Percentiles rank a stretch among this genome's conserved stretches.
These are phyloP conservation scores for Lathronympha strigana DNA, from an alignment of 2,888 invertebrate species.

Conservation along the genomic window DNA sequence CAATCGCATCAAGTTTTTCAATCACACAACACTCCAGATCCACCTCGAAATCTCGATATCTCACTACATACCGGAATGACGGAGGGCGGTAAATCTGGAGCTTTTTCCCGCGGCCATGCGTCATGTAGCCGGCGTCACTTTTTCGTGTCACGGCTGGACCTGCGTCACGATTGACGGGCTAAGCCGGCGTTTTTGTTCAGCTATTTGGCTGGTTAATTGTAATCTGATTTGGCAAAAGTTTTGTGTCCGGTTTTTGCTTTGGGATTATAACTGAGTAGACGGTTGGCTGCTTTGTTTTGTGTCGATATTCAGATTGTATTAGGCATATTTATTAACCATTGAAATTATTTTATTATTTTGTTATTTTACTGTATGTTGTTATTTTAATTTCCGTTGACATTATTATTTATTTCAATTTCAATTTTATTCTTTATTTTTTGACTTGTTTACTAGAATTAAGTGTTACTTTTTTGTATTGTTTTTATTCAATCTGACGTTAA, in stretches of 20 bases:
- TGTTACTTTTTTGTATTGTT: too few species aligned
- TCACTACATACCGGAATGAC: slow-evolving; percentile 23
- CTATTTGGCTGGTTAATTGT: slow-evolving; percentile 24
- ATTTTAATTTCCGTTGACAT: too few species aligned
- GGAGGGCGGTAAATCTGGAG: slow-evolving; percentile 23
- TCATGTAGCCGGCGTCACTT: slow-evolving; percentile 37
- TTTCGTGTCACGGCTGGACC: slow-evolving; percentile 32
- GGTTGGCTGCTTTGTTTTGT: too few species aligned
- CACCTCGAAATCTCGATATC: slow-evolving; percentile 32
- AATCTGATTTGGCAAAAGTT: slow-evolving; percentile 12
- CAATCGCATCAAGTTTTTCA: slow-evolving; percentile 21
- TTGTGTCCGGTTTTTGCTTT: slow-evolving; percentile 3
- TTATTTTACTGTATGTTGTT: too few species aligned
- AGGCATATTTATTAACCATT: too few species aligned
- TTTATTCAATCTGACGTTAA: too few species aligned
- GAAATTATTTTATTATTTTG: too few species aligned
- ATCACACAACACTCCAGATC: slow-evolving; percentile 18
- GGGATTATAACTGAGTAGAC: neutral
- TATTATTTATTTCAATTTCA: too few species aligned
- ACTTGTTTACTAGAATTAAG: too few species aligned
- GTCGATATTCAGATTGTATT: too few species aligned
- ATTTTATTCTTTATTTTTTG: too few species aligned
- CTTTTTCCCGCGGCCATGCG: slow-evolving; percentile 35
- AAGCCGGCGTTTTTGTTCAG: slow-evolving; percentile 25
- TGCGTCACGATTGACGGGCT: slow-evolving; percentile 36